Conservation (phyloP, 1,140 invertebrate genomes). For the Bombus sylvicola region DNA sequence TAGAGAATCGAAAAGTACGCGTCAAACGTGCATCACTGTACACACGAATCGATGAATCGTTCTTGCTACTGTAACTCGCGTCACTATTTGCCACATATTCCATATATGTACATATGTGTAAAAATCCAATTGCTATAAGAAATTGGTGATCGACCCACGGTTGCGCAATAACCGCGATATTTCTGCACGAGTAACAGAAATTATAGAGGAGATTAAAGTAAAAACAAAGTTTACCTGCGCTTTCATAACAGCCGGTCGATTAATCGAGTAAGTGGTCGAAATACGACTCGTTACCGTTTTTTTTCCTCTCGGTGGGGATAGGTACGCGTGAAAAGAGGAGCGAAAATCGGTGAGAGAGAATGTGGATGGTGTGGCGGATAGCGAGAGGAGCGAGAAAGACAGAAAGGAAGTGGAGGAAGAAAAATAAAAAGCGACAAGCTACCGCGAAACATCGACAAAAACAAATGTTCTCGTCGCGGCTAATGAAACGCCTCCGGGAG, state of each 20-base stretch:
- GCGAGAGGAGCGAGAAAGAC: background rate
- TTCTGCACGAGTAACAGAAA: background rate
- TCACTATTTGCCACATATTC: no score
- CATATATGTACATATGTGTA: background rate
- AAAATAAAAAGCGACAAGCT: slow-evolving; percentile 31
- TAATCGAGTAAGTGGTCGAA: slow-evolving; percentile 23
- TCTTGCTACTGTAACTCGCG: background rate
- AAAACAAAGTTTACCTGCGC: background rate
- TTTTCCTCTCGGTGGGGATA: background rate
- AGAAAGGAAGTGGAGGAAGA: background rate
- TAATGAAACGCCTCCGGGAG: slow-evolving; percentile 51
- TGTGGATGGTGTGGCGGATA: background rate
- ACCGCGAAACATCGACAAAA: slow-evolving; percentile 55
- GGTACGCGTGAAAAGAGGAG: slow-evolving; percentile 19
- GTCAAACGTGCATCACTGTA: background rate
- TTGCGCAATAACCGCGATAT: slow-evolving; percentile 21
- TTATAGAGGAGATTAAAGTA: background rate
- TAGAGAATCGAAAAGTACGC: background rate
- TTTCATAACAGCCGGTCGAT: background rate
- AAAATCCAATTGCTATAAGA: background rate
- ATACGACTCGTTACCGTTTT: background rate
- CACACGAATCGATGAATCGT: background rate
- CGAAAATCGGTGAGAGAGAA: background rate
- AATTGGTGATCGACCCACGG: background rate
- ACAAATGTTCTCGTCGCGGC: slow-evolving; percentile 57